These are phyloP conservation scores for Imbricaverruca yamaguchii DNA, from an alignment of 2,888 invertebrate species.

Conservation along the genomic window DNA sequence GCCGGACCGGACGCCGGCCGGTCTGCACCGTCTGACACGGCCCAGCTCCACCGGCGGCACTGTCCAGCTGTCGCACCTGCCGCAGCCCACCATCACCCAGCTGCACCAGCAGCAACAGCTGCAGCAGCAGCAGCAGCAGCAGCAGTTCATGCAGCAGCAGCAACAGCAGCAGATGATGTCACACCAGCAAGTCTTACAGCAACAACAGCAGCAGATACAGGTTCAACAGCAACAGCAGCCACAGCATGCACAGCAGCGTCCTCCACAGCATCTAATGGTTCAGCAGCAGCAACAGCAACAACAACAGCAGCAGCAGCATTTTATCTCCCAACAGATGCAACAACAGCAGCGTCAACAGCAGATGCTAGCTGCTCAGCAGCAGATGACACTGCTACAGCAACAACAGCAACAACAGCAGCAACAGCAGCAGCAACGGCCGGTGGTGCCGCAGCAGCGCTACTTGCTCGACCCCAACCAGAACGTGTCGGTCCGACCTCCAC, in stretches of 20 bases:
- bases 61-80: background rate
- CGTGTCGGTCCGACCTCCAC: slow-evolving; percentile 10
- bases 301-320: slow-evolving; percentile 20
- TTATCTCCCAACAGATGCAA: slow-evolving; percentile 22
- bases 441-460: slow-evolving; percentile 12
- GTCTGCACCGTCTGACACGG: background rate
- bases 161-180: slow-evolving; percentile 25
- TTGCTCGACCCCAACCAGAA: background rate
- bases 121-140: slow-evolving; percentile 22
- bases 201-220: slow-evolving; percentile 27
- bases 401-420: slow-evolving; percentile 24
- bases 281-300: background rate
- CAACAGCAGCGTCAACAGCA: slow-evolving; percentile 25
- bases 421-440: slow-evolving; percentile 17
- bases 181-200: slow-evolving; percentile 24
- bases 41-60: slow-evolving; percentile 14
- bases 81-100: background rate
- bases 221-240: slow-evolving; percentile 24
- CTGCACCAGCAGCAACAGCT: slow-evolving; percentile 14
- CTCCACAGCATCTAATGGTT: slow-evolving; percentile 19
- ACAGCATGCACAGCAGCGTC: slow-evolving; percentile 21
- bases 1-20: slow-evolving; percentile 14
- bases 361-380: slow-evolving; percentile 23
- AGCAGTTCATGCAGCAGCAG: slow-evolving; percentile 23
- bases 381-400: background rate